Base-by-base conservation (phyloP, 2,113 vertebrate species). In the Barnardius zonarius region DNA sequence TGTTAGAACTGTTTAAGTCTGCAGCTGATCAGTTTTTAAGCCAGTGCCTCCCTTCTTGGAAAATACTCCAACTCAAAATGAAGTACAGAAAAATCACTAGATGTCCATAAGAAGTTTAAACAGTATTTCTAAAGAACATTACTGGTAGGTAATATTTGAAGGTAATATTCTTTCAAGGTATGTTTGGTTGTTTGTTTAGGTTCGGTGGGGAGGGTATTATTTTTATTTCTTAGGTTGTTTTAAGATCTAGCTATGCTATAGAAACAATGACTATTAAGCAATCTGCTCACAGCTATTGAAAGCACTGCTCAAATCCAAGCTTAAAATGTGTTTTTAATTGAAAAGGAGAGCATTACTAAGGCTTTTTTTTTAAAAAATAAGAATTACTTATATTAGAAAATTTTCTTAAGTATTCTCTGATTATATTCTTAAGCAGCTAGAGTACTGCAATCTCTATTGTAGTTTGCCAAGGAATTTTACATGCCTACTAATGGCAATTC, bases 61-160 rank as follows among this genome's bases (percentile, higher is more conserved):
- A 80, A 83, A 86, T 3, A 52, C 13, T 5, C 11, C 28, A 75
- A 44, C 18, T 54, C 6, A 83, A 83, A 88, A 51, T 7, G 2
- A 84, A 85, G 11, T 48, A 64, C 7, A 25, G 22, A 49, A 86
- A 64, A 11, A 7, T 83, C 25, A 59, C 5, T 5, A 49, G 23
- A 28, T 1, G 7, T 51, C 13, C 13, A 33, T 64, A 44, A 22
- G 7, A 84, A 63, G 76, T 48, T 83, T 51, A 48, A 88, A 76
- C 12, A 18, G 13, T 0, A 0, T 25, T 86, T 76, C n/a, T 63
- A 59, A 2, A 80, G 43, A 54, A 68, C 2, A 1, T 33, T 44
- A 59, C 7, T n/a, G 5, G 13, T 31, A 76, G 25, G 6, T 54
- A 86, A 63, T 17, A 68, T 28, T 24, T 49, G 15, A 91, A 80